These are phyloP conservation scores for Malurus leucopterus DNA, from an alignment of 2,797 vertebrate genomes.

Conservation along the genomic window DNA sequence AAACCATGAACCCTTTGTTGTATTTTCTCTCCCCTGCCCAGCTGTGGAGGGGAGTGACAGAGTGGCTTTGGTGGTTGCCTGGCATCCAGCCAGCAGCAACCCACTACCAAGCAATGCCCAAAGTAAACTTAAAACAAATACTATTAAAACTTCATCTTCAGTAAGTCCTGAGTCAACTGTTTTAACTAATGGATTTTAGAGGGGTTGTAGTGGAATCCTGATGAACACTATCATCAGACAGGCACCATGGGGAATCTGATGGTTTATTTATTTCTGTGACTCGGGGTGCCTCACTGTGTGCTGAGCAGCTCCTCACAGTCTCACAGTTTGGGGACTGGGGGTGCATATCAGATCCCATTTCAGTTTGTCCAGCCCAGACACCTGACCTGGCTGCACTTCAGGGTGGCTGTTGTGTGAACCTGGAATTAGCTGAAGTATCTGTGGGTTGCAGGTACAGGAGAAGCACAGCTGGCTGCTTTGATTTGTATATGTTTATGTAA, in stretches of 20 bases:
- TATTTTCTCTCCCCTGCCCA: not conserved
- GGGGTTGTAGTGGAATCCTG: rapidly evolving
- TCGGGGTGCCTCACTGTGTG: not conserved
- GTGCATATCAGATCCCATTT: rapidly evolving
- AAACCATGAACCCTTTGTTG: not conserved
- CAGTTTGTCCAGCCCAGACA: not conserved
- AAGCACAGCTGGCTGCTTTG: slow-evolving; percentile 32
- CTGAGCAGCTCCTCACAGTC: not conserved
- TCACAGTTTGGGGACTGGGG: not conserved
- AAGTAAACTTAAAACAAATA: not conserved
- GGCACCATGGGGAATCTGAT: not conserved
- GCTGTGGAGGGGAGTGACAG: not conserved
- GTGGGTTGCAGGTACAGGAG: not conserved
- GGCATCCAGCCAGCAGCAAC: not conserved
- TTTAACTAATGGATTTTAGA: not conserved
- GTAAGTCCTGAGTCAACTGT: not conserved
- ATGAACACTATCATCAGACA: not conserved
- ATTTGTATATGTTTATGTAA: slow-evolving; percentile 63
- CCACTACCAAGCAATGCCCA: not conserved
- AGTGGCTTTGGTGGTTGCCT: not conserved
- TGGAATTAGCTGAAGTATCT: not conserved
- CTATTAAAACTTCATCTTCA: not conserved
- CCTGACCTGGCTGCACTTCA: rapidly evolving
- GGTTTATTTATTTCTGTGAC: not conserved
- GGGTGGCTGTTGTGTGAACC: not conserved